Percentiles rank a stretch among this genome's conserved stretches.
These are phyloP conservation scores for Sebastes minor DNA, from an alignment of 2,797 vertebrate genomes.

Conservation along the genomic window DNA sequence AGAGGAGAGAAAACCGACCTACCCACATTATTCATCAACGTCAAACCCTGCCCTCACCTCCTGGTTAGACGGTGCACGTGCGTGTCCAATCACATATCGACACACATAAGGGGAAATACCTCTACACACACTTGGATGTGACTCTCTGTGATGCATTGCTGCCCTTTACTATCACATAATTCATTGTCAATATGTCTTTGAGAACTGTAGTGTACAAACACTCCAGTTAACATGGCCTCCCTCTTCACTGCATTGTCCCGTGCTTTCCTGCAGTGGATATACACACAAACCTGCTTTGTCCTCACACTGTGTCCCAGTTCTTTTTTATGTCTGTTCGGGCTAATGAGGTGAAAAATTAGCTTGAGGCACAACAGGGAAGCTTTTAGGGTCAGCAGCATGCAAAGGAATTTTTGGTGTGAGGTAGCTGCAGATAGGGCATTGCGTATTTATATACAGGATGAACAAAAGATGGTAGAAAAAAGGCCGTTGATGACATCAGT, in stretches of 20 bases:
- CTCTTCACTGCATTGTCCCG: conserved; percentile 7
- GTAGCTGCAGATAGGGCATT: conserved; percentile 33
- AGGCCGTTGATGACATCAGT: neutral
- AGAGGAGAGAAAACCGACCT: neutral
- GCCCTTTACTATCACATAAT: conserved; percentile 21
- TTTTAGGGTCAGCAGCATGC: conserved; percentile 58
- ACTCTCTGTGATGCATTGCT: neutral
- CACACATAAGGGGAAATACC: conserved; percentile 4
- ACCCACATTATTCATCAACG: conserved; percentile 67
- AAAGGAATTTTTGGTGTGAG: conserved; percentile 48
- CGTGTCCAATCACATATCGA: conserved; percentile 7
- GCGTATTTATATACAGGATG: neutral
- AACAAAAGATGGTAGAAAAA: neutral
- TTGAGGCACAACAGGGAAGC: conserved; percentile 61
- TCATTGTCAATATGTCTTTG: conserved; percentile 27
- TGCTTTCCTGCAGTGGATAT: conserved; percentile 13
- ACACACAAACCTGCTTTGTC: conserved; percentile 60
- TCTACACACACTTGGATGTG: neutral
- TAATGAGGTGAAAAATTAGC: conserved; percentile 76
- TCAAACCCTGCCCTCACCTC: conserved; percentile 54
- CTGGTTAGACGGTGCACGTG: conserved; percentile 19
- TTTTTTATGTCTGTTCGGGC: conserved; percentile 50
- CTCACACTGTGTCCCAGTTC: conserved; percentile 49
- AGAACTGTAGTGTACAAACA: conserved; percentile 1
- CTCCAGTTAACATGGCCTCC: conserved; percentile 2